phyloP scores from a whole-genome alignment of 1,140 invertebrate genomes.

The Heliconius himera region DNA sequence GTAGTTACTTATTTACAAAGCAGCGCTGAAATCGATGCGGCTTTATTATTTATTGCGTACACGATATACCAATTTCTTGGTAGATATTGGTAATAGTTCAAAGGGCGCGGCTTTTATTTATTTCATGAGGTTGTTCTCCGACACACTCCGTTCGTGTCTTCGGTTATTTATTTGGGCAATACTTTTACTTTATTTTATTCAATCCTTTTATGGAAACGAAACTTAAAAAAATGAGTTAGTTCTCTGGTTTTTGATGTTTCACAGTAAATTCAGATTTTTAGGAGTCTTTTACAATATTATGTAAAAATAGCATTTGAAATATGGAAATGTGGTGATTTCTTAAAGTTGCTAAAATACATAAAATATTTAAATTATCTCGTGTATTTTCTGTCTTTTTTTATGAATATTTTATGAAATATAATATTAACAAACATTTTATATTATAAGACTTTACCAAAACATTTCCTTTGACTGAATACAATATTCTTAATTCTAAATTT shows the following conservation, averaged over 20 bases:
- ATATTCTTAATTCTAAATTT: slow-evolving; percentile 5
- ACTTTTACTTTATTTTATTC: slow-evolving; percentile 25
- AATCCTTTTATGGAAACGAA: slow-evolving; percentile 1
- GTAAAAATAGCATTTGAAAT: background rate
- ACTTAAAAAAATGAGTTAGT: too few relatives aligned
- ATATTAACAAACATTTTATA: too few relatives aligned
- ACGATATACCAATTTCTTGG: slow-evolving; percentile 54
- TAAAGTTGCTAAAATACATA: too few relatives aligned
- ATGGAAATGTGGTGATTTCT: background rate
- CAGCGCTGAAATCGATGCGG: slow-evolving; percentile 47
- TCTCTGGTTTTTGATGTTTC: background rate
- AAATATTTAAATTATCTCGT: background rate
- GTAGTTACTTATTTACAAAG: slow-evolving; percentile 54
- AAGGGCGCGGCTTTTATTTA: slow-evolving; percentile 49
- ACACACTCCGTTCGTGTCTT: slow-evolving; percentile 32
- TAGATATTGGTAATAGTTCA: slow-evolving; percentile 52
- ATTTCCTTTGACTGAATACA: background rate
- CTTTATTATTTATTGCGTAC: slow-evolving; percentile 56
- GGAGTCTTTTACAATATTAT: background rate
- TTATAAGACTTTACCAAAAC: background rate
- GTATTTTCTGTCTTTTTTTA: background rate
- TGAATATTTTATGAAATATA: background rate
- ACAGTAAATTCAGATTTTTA: background rate
- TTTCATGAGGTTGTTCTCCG: slow-evolving; percentile 46
- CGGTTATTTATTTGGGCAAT: slow-evolving; percentile 39